Base-by-base conservation (phyloP, 2,888 invertebrate genomes). In the Cheiracanthium punctorium region DNA sequence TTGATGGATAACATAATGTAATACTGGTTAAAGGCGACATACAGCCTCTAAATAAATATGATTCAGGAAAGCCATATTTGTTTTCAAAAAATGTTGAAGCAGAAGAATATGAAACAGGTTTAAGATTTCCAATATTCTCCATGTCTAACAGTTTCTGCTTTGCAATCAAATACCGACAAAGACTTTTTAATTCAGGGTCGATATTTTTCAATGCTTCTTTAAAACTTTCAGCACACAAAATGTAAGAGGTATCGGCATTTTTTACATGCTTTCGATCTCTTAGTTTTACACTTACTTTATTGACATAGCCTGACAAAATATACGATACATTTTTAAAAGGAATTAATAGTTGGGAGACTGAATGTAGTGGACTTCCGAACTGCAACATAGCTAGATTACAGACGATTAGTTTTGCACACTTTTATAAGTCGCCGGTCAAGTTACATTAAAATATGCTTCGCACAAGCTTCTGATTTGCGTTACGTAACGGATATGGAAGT, bases 61-160 rank as follows among this genome's bases (percentile, higher is more conserved):
- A 71, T 87, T 80, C 88, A 71, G 74, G 89, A 89, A 92, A 91
- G 4, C 92, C 92, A 90, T 92, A 90, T 90, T 92, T 93, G 89
- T 93, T 93, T 90, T 93, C 92, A 87, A 91, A 92, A 90, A 93
- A 93, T 7, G 75, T 82, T 24, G 58, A 2, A 52, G 30, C 29
- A 4, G 82, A 87, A n/a, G 73, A 70, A 65, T 87, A 87, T 64
- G 37, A 41, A 29, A 87, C 37, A 20, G 86, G 86, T 28, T 32
- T 37, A 28, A 80, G 33, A 28, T 28, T 80, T 24, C 33, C 28
- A 24, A 70, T 69, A 43, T 30, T 32, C 28, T 85, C 84, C 41
- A 71, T 29, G 20, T 37, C 70, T 7, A 70, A 24, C n/a, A 80
- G 75, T 28, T 76, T 75, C 10, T 76, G 48, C 33, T 74, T 75